Base-by-base conservation (phyloP, 1,140 invertebrate genomes). In the Caenorhabditis tropicalis region DNA sequence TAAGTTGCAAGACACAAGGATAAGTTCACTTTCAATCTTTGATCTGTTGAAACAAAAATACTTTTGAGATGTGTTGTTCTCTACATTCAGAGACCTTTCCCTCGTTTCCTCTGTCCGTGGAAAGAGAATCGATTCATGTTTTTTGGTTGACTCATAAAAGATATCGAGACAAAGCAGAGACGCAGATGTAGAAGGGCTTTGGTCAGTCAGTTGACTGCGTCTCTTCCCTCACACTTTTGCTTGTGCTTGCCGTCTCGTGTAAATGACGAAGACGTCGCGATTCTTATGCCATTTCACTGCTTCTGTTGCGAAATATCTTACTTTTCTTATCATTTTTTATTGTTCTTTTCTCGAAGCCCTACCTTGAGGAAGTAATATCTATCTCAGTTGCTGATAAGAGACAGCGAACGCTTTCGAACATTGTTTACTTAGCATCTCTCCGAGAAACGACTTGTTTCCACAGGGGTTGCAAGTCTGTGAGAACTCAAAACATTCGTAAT, bases 121-220 rank as follows among this genome's bases (percentile, higher is more conserved):
- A 43, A 12, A 43, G 39, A 43, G 39, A 21, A 65, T 65, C 58
- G 58, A 65, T 65, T 65, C 24, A 0, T 29, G 53, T 65, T 65
- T 33, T 65, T 36, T 65, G 48, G 48, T 19, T 51, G 15, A 19
- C n/a, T 51, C 48, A 15, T n/a, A 0, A 51, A 19, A 51, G 15
- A 51, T 51, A 15, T 51, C 48, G 19, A 51, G 5, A 6, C 1
- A 65, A 19, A n/a, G 16, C 4, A n/a, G 58, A 65, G 33, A 36
- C 58, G 58, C 58, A 65, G 58, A 65, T 19, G 36, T 65, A 7
- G 12, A 36, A 36, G 24, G 58, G 29, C 33, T 65, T 65, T 33
- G 48, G 48, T 51, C 48, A 46, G 56, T 58, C 56, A 65, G 29
- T 33, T 65, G 29, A 36, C 58, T 65, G 58, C 58, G 58, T 65